A percentile compares a stretch with the other conserved stretches of the same genome.
phyloP scores from a whole-genome alignment of 2,888 invertebrate genomes.

The Andrena dorsata region DNA sequence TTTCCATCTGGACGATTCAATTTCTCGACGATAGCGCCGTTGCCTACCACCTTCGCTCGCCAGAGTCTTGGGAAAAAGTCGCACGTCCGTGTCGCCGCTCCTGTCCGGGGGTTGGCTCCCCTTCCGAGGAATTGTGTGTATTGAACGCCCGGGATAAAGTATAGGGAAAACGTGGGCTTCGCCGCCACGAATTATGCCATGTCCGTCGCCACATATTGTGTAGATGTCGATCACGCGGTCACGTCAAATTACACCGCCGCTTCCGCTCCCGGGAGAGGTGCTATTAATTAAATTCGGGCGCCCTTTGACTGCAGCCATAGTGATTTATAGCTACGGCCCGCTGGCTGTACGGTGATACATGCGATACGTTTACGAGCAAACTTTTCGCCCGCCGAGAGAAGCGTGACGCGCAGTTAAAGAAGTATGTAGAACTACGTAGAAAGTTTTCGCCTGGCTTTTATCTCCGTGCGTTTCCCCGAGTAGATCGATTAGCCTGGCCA shows the following conservation, averaged over 20 bases:
- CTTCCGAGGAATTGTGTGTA: not conserved
- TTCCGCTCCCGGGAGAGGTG: constrained; percentile 38
- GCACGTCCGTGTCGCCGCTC: not conserved
- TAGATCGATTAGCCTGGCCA: not conserved
- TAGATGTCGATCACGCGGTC: constrained; percentile 52
- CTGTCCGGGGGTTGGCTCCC: not conserved
- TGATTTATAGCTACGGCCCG: constrained; percentile 39
- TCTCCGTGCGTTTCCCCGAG: not conserved
- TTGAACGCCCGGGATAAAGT: constrained; percentile 47
- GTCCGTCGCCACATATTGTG: constrained; percentile 51
- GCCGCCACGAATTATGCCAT: constrained; percentile 63
- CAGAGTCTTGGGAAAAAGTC: constrained; percentile 31
- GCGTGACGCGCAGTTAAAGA: too few relatives aligned
- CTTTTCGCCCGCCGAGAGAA: not conserved
- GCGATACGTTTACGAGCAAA: not conserved
- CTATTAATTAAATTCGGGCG: constrained; percentile 68
- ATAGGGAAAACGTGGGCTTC: constrained; percentile 53
- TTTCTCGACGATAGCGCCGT: constrained; percentile 65
- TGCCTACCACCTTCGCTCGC: constrained; percentile 40
- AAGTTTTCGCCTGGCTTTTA: not conserved
- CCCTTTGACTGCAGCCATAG: constrained; percentile 54
- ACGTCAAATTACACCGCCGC: constrained; percentile 49
- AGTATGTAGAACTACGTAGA: too few relatives aligned
- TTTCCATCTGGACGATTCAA: constrained; percentile 74
- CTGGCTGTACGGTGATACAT: not conserved